phyloP scores from a whole-genome alignment of 2,113 vertebrate species.

The Oriolus oriolus region DNA sequence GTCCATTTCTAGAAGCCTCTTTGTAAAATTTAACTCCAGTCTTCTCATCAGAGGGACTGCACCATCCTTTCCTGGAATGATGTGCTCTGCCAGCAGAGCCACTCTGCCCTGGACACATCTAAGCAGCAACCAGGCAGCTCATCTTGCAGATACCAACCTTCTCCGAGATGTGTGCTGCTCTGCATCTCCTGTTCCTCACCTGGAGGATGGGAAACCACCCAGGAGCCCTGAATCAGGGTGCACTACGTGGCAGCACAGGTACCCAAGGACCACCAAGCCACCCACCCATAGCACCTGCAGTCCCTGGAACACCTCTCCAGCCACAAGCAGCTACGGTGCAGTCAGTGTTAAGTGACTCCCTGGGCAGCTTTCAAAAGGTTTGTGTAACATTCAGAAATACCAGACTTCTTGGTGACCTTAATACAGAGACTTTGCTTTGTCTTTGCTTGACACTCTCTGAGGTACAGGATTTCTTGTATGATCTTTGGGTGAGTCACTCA shows the following conservation, averaged over 20 bases:
- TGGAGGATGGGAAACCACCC: rapidly evolving
- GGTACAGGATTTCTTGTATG: background rate
- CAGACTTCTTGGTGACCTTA: background rate
- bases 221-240: background rate
- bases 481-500: background rate
- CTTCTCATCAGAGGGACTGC: rapidly evolving
- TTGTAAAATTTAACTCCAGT: background rate
- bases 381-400: background rate
- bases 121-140: background rate
- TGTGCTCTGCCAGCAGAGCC: background rate
- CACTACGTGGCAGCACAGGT: background rate
- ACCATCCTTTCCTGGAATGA: rapidly evolving
- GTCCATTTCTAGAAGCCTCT: background rate
- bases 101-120: background rate
- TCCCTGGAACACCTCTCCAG: background rate
- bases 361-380: background rate
- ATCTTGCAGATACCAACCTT: background rate
- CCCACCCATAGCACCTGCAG: rapidly evolving
- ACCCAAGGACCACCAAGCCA: background rate
- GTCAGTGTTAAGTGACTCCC: rapidly evolving
- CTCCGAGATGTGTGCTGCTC: rapidly evolving
- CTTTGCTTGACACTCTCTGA: rapidly evolving
- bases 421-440: background rate
- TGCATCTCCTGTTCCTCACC: background rate
- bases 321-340: background rate